Conservation (phyloP, 2,113 vertebrate species). For the Macrotus californicus region DNA sequence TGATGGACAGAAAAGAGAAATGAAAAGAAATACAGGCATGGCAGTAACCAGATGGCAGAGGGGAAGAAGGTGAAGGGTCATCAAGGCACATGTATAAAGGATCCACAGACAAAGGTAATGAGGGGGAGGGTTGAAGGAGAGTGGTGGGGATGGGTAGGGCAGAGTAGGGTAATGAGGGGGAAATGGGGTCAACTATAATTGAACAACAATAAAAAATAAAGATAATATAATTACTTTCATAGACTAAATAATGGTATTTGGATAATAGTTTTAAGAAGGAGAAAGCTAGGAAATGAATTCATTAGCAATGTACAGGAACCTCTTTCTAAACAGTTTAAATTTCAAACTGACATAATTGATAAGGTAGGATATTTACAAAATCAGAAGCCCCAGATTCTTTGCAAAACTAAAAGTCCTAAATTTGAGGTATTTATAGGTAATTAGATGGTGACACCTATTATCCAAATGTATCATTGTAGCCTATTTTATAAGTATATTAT, state of each 20-base stretch:
- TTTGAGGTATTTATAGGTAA: slow-evolving; percentile 28
- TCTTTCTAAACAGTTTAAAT: background rate
- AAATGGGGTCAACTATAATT: no score
- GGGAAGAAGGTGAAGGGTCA: no score
- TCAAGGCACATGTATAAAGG: no score
- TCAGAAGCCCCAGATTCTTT: background rate
- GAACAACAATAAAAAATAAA: background rate
- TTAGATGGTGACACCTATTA: slow-evolving; percentile 54
- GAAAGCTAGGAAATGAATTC: background rate
- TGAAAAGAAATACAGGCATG: background rate
- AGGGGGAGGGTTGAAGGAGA: no score
- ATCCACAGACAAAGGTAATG: no score
- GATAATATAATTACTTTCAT: background rate
- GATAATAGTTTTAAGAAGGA: background rate
- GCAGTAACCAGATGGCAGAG: background rate
- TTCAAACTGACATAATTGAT: background rate
- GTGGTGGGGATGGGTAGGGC: no score
- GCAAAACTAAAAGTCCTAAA: background rate
- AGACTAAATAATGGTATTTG: background rate
- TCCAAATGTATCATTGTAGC: slow-evolving; percentile 9
- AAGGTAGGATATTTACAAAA: background rate
- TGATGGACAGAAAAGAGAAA: background rate
- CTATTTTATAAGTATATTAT: no score
- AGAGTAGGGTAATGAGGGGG: no score
- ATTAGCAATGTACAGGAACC: background rate